Conservation (phyloP, 2,888 invertebrate genomes). For the Volucella bombylans region DNA sequence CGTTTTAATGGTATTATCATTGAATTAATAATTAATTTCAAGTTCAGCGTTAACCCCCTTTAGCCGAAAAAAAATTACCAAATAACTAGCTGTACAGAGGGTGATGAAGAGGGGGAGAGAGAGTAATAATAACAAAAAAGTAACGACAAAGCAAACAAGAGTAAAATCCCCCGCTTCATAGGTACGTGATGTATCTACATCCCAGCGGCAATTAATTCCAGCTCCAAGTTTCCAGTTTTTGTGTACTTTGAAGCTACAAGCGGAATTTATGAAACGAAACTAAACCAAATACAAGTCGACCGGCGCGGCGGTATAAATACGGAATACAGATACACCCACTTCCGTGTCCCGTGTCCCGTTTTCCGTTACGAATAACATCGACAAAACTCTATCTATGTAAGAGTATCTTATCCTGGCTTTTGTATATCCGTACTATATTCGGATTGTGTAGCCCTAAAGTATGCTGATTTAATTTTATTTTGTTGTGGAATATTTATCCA, state of each 20-base stretch:
- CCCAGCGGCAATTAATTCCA: constrained; percentile 69
- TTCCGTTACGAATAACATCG: too few species aligned
- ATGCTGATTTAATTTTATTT: constrained; percentile 71
- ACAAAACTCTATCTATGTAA: too few species aligned
- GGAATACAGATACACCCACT: neutral
- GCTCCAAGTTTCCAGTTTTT: constrained; percentile 10
- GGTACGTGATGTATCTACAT: constrained; percentile 69
- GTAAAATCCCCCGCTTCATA: constrained; percentile 36
- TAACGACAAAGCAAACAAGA: constrained; percentile 10
- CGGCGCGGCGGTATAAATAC: neutral
- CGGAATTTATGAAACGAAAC: constrained; percentile 65
- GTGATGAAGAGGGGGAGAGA: neutral
- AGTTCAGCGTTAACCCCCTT: constrained; percentile 20
- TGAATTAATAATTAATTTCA: constrained; percentile 69
- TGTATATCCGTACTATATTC: neutral
- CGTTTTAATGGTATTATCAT: constrained; percentile 56
- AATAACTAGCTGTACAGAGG: too few species aligned
- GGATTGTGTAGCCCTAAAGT: constrained; percentile 25
- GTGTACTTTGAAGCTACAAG: constrained; percentile 55
- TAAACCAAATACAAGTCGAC: constrained; percentile 30
- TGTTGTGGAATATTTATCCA: constrained; percentile 62
- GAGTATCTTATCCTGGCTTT: neutral
- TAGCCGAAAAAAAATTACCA: neutral
- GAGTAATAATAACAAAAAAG: neutral
- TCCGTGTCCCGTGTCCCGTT: neutral